Evolutionary conservation across 1,140 invertebrate genomes (phyloP).

Genomic region (Condylostylus longicornis): DNA sequence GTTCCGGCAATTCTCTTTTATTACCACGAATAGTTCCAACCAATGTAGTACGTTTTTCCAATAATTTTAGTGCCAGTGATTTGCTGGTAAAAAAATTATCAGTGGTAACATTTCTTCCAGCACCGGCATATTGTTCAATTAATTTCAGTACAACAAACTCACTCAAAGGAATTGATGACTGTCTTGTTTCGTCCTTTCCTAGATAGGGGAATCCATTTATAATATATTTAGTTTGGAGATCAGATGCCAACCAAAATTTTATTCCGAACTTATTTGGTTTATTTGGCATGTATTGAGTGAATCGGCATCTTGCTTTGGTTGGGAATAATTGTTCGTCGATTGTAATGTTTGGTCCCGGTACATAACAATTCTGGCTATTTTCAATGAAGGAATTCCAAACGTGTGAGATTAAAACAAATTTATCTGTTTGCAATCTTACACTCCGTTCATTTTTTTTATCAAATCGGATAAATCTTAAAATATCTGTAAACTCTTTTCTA

Average conservation of each 20-base stretch:
- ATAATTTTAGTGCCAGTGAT: slow-evolving; percentile 13
- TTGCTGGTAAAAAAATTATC: slow-evolving; percentile 23
- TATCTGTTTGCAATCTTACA: slow-evolving; percentile 19
- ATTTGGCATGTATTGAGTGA: slow-evolving; percentile 27
- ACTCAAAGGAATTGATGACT: slow-evolving; percentile 10
- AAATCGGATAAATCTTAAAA: slow-evolving; percentile 23
- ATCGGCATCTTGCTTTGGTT: slow-evolving; percentile 24
- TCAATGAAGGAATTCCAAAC: slow-evolving; percentile 26
- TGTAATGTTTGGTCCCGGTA: slow-evolving; percentile 21
- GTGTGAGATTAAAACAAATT: slow-evolving; percentile 26
- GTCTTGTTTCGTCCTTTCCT: slow-evolving; percentile 18
- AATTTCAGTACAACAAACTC: slow-evolving; percentile 17
- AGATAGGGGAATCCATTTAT: slow-evolving; percentile 28
- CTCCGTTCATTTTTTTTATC: slow-evolving; percentile 18
- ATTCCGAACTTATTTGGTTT: slow-evolving; percentile 31
- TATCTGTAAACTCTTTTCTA: slow-evolving; percentile 20
- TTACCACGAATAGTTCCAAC: slow-evolving; percentile 12
- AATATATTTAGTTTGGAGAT: slow-evolving; percentile 25
- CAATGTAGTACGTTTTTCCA: slow-evolving; percentile 10
- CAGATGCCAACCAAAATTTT: slow-evolving; percentile 28
- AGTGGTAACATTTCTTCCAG: slow-evolving; percentile 19
- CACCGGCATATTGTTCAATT: slow-evolving; percentile 14
- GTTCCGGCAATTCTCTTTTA: slow-evolving; percentile 10
- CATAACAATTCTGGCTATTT: slow-evolving; percentile 25
- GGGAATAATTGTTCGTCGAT: slow-evolving; percentile 30